Evolutionary conservation across 2,888 invertebrate genomes (phyloP).

Genomic region (Dusona sp.): DNA sequence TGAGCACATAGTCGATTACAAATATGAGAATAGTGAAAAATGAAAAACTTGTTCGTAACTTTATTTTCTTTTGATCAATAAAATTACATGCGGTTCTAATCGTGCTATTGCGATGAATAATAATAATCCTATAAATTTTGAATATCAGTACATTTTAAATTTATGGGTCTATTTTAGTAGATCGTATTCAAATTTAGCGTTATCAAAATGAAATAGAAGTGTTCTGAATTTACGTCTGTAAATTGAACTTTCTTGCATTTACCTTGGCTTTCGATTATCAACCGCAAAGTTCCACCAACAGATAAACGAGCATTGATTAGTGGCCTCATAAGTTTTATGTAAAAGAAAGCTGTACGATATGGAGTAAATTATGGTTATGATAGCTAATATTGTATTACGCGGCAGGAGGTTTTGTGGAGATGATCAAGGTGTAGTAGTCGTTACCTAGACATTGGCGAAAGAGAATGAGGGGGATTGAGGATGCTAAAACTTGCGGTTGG

Average conservation of each 20-base stretch:
- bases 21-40: neutral
- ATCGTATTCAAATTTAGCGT: neutral
- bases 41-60: neutral
- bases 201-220: neutral
- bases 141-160: too few relatives aligned
- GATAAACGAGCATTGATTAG: constrained; percentile 28
- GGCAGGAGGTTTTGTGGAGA: constrained; percentile 31
- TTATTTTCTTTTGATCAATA: neutral
- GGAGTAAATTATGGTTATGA: constrained; percentile 18
- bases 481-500: constrained; percentile 62
- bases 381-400: constrained; percentile 31
- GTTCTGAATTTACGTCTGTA: neutral
- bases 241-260: neutral
- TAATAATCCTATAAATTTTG: too few relatives aligned
- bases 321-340: neutral
- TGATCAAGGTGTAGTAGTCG: neutral
- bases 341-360: neutral
- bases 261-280: neutral
- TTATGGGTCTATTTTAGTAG: too few relatives aligned
- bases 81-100: neutral
- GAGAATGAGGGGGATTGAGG: constrained; percentile 2
- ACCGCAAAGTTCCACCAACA: neutral
- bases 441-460: constrained; percentile 19
- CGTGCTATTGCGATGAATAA: too few relatives aligned
- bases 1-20: neutral